Evolutionary conservation across 2,888 invertebrate genomes (phyloP).

Genomic region (Toxonevra muliebris): DNA sequence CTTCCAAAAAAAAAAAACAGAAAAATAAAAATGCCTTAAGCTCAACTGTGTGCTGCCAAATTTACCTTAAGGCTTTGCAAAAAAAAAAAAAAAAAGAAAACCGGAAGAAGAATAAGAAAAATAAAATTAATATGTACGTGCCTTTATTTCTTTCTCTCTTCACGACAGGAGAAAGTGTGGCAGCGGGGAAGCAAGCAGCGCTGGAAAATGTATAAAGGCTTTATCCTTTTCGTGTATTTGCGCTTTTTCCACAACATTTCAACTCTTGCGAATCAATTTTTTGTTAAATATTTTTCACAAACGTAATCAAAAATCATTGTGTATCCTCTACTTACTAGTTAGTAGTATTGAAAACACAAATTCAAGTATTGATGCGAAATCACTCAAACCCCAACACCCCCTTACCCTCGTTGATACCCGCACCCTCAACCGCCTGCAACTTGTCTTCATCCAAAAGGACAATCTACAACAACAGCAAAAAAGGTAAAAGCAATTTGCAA

Average conservation of each 20-base stretch:
- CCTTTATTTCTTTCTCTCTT: no score
- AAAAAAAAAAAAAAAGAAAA: no score
- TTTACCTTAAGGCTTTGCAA: not conserved
- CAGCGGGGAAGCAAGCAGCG: no score
- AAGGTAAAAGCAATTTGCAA: no score
- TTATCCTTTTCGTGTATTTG: not conserved
- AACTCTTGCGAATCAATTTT: slow-evolving; percentile 11
- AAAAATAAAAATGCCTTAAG: not conserved
- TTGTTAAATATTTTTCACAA: slow-evolving; percentile 28
- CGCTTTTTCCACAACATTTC: not conserved
- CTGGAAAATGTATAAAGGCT: no score
- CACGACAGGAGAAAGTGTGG: no score
- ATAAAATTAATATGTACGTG: no score
- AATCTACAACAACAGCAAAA: no score
- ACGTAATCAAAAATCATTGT: slow-evolving; percentile 30
- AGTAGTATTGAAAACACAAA: not conserved
- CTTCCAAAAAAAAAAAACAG: no score
- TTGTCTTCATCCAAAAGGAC: no score
- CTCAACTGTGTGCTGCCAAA: not conserved
- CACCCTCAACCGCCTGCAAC: no score
- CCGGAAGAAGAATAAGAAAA: no score
- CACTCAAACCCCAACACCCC: not conserved
- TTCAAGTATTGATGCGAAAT: not conserved
- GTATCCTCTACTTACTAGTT: not conserved
- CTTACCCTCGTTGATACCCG: not conserved